Base-by-base conservation (phyloP, 2,888 invertebrate species). In the Heliconius cydno region DNA sequence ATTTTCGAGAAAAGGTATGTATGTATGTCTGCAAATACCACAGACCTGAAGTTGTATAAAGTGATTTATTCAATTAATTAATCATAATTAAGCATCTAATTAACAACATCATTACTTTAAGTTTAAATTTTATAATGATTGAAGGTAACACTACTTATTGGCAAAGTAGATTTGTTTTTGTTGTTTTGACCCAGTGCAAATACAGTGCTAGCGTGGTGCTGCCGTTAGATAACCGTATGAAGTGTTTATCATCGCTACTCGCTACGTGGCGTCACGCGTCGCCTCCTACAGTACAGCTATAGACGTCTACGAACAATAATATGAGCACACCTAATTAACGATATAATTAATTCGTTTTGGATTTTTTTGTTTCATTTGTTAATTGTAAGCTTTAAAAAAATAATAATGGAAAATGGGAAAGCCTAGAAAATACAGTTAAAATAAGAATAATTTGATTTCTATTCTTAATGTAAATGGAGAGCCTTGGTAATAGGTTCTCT, bases 221-320 rank as follows among this genome's bases (percentile, higher is more conserved):
- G 73, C 79, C 79, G 79, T 79, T 79, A 79, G 72, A 66, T 79
- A 79, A 79, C 79, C 76, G 79, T 79, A 79, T 72, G 3, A 68
- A 28, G 76, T 73, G 34, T 25, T 80, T 65, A 79, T 79, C 76
- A 74, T 77, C 77, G 80, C 63, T 70, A 73, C 22, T 77, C 73
- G 80, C 46, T 74, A 73, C 46, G 68, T 38, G n/a, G 72, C 30
- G 52, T 72, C 68, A 82, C 82, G 82, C 81, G 77, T 75, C 60
- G 79, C 25, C 77, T 79, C 63, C 28, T 70, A 73, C 76, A 77
- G 78, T 71, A 76, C 38, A 12, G 19, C 52, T 52, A 52, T 19
- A 60, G 22, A n/a, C n/a, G 57, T 60, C 22, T 60, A 60, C 2
- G n/a, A n/a, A 60, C n/a, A 60, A 60, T 3, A n/a, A n/a, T 60